Evolutionary conservation across 2,888 invertebrate species (phyloP).

Genomic region (Diarsia mendica): DNA sequence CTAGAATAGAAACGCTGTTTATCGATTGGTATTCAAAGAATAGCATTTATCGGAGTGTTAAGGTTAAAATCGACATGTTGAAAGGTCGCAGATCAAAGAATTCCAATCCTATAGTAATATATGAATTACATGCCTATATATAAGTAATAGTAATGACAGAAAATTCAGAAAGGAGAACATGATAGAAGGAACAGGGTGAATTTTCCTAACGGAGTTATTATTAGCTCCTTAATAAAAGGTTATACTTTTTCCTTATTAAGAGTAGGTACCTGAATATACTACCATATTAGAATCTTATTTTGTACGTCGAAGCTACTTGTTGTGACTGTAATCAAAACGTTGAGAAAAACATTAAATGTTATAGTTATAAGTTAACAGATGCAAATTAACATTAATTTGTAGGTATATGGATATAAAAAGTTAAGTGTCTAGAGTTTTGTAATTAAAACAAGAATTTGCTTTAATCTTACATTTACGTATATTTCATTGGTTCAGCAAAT

Average conservation of each 20-base stretch:
- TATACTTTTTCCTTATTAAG: neutral
- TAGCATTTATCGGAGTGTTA: neutral
- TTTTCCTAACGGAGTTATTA: neutral
- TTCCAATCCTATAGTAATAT: neutral
- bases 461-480: conserved; percentile 65
- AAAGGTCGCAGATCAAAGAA: neutral
- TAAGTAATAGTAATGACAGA: neutral
- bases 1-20: neutral
- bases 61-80: neutral
- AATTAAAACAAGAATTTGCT: conserved; percentile 51
- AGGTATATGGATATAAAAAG: too few species aligned
- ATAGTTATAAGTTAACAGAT: neutral
- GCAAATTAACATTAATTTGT: neutral
- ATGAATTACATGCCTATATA: neutral
- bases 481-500: conserved; percentile 84
- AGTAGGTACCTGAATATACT: neutral
- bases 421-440: neutral
- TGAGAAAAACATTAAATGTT: neutral
- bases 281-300: neutral
- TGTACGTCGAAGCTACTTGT: neutral
- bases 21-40: neutral
- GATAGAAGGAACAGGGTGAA: neutral
- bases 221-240: neutral
- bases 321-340: neutral
- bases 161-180: neutral